Conservation (phyloP, 2,888 invertebrate species). For the Rosalia funebris region DNA sequence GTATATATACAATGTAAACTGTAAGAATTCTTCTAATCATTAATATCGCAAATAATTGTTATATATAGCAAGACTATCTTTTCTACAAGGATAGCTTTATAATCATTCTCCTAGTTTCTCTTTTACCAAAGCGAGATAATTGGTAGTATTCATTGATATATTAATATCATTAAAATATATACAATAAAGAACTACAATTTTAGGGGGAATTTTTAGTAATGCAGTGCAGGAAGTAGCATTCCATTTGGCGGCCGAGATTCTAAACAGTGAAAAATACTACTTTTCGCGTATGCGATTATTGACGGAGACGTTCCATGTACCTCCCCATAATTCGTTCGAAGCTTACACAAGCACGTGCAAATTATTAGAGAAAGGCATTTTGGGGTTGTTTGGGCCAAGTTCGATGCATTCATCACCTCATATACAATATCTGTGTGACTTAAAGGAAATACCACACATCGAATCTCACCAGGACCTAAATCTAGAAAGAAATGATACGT, state of each 20-base stretch:
- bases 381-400: constrained; percentile 74
- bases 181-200: too few species aligned
- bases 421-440: constrained; percentile 74
- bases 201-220: constrained; percentile 49
- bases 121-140: too few species aligned
- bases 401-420: constrained; percentile 68
- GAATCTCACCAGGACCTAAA: constrained; percentile 74
- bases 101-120: too few species aligned
- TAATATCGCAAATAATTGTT: too few species aligned
- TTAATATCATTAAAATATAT: too few species aligned
- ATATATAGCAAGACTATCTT: too few species aligned
- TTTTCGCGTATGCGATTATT: constrained; percentile 39
- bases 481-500: constrained; percentile 43
- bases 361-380: constrained; percentile 65
- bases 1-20: too few species aligned
- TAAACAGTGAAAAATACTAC: constrained; percentile 40
- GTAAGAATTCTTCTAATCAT: too few species aligned
- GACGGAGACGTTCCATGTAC: constrained; percentile 34
- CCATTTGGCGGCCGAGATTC: constrained; percentile 39
- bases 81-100: too few species aligned
- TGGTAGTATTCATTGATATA: too few species aligned
- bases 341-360: constrained; percentile 39
- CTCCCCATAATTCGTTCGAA: constrained; percentile 42
- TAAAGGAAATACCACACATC: constrained; percentile 65
- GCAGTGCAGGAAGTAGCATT: constrained; percentile 45